Base-by-base conservation (phyloP, 2,113 vertebrate genomes). In the Hippotragus niger region DNA sequence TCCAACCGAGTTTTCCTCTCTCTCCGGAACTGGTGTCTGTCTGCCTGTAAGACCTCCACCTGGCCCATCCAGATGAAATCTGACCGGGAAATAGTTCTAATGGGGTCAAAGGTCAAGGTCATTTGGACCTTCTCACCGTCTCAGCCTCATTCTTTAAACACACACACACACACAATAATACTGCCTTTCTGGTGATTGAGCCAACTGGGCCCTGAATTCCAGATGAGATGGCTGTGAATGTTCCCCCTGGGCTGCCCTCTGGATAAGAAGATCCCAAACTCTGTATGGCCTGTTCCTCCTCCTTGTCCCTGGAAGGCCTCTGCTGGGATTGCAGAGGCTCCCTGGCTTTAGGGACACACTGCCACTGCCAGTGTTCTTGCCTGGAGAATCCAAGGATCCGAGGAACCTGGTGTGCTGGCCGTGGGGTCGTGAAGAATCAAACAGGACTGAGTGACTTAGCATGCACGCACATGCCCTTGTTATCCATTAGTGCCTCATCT, bases 151-250 rank as follows among this genome's bases (percentile, higher is more conserved):
- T 15, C 13, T 67, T 84, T 7, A 82, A 36, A 16, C 57, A 58
- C 57, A 58, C 23, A 27, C 57, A 45, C 58, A 60, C 27, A 60
- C 8, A 33, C 25, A 50, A 19, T 12, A 33, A 53, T 3, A 31
- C 23, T 3, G 21, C 14, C 31, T 58, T 8, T 78, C 43, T 45
- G 43, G 76, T 27, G 36, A 6, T 1, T 23, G 36, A 67, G 50
- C 40, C 7, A 11, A 3, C 33, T 7, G 19, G 33, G 36, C 21
- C 62, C 15, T 0, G 19, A 52, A 36, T 29, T 45, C 21, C 0
- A 2, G 52, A 3, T 3, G 23, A n/a, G 16, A 7, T 5, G 2
- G 33, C 15, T 29, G 14, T 16, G 16, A 12, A 0, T 1, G 1
- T 12, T 25, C 40, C 19, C 2, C 4, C 4, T 10, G 1, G 4